Percentiles rank a stretch among this genome's conserved stretches.
These are phyloP conservation scores for Metopolophium dirhodum DNA, from an alignment of 1,140 invertebrate species.

Conservation along the genomic window DNA sequence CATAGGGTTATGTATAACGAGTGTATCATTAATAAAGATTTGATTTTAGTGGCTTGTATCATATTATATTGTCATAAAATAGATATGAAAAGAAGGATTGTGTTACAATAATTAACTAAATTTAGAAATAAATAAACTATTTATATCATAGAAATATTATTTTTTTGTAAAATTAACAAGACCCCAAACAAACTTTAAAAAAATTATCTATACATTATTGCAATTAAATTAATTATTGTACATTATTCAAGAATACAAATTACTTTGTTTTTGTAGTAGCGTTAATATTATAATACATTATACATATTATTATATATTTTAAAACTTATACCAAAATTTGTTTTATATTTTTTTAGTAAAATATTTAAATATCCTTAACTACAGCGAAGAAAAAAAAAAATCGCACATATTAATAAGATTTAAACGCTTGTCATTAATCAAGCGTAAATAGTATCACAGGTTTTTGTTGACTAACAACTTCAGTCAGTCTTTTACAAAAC, in stretches of 20 bases:
- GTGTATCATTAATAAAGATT: not conserved
- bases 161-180: conserved; percentile 14
- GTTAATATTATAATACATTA: not conserved
- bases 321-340: not conserved
- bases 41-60: not conserved
- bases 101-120: conserved; percentile 11
- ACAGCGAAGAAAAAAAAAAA: conserved; percentile 45
- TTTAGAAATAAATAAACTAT: conserved; percentile 22
- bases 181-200: conserved; percentile 38
- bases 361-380: conserved; percentile 17
- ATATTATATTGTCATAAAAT: not conserved
- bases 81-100: not conserved
- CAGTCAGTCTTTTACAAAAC: conserved; percentile 45
- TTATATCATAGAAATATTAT: conserved; percentile 4
- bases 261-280: not conserved
- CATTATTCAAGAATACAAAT: not conserved
- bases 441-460: conserved; percentile 55
- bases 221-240: conserved; percentile 4
- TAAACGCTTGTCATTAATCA: conserved; percentile 30
- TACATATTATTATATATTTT: not conserved
- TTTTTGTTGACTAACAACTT: conserved; percentile 48
- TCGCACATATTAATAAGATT: conserved; percentile 44
- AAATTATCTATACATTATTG: conserved; percentile 27
- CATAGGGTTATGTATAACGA: not conserved
- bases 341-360: not conserved